These are phyloP conservation scores for Fistularia tabacaria DNA, from an alignment of 2,797 vertebrate species.

Conservation along the genomic window DNA sequence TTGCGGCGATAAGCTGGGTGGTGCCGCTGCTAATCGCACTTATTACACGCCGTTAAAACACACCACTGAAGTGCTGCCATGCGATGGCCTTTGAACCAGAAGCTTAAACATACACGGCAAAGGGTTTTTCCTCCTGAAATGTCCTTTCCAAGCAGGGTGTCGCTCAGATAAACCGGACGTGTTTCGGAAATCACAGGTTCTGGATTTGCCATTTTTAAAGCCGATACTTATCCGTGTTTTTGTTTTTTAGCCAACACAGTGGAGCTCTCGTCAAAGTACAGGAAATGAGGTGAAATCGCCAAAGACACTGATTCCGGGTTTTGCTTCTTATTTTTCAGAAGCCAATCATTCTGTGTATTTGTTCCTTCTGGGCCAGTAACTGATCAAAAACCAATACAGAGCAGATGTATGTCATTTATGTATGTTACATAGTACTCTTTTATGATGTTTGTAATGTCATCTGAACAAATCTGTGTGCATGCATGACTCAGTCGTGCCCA, in stretches of 20 bases:
- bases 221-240: constrained; percentile 19
- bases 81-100: constrained; percentile 42
- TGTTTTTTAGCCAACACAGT: constrained; percentile 9
- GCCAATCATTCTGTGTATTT: constrained; percentile 64
- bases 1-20: constrained; percentile 29
- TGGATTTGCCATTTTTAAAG: constrained; percentile 31
- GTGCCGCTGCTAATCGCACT: constrained; percentile 44
- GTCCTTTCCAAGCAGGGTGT: constrained; percentile 3
- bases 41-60: constrained; percentile 39
- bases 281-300: constrained; percentile 54
- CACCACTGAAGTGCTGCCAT: constrained; percentile 35
- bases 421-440: constrained; percentile 61
- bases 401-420: constrained; percentile 53
- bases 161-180: neutral
- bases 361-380: constrained; percentile 45
- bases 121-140: constrained; percentile 1
- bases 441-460: constrained; percentile 61
- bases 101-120: neutral
- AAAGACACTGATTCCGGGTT: constrained; percentile 58
- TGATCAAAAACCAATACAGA: constrained; percentile 44
- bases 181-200: constrained; percentile 28
- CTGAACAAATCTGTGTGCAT: constrained; percentile 36
- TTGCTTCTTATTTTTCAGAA: constrained; percentile 86
- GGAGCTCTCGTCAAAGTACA: constrained; percentile 30
- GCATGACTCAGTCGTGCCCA: constrained; percentile 36